A percentile compares a stretch with the other conserved stretches of the same genome.
Conservation (phyloP, 2,113 vertebrate genomes). For the Felis chaus region DNA sequence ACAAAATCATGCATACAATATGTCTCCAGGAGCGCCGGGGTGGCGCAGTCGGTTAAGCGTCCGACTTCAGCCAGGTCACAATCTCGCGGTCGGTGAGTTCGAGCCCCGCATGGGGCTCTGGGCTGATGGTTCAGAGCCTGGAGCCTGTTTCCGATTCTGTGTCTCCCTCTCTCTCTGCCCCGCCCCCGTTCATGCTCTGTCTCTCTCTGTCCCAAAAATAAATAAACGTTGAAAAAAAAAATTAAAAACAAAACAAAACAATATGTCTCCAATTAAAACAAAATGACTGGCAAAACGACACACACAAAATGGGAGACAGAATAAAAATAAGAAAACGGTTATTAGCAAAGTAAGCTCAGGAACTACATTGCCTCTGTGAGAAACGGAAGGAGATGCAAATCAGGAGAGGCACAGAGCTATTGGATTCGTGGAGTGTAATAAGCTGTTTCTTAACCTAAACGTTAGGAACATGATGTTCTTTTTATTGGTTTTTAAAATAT, state of each 20-base stretch:
- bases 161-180: too few species aligned
- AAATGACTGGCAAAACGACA: not conserved
- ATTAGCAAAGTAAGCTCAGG: not conserved
- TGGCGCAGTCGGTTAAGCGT: too few species aligned
- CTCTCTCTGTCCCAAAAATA: too few species aligned
- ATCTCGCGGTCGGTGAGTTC: too few species aligned
- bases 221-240: too few species aligned
- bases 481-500: not conserved
- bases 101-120: too few species aligned
- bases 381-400: not conserved
- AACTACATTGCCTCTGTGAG: not conserved
- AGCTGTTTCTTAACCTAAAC: not conserved
- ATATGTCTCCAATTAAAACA: not conserved
- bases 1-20: not conserved
- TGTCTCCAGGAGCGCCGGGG: too few species aligned
- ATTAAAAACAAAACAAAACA: too few species aligned
- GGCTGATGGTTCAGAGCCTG: too few species aligned
- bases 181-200: too few species aligned
- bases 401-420: rapidly evolving
- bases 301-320: not conserved
- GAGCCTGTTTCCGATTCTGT: too few species aligned
- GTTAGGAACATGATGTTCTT: not conserved
- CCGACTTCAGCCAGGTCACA: too few species aligned
- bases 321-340: not conserved
- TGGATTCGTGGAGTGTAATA: rapidly evolving